phyloP scores from a whole-genome alignment of 1,140 invertebrate species.

The Calycopis cecrops region DNA sequence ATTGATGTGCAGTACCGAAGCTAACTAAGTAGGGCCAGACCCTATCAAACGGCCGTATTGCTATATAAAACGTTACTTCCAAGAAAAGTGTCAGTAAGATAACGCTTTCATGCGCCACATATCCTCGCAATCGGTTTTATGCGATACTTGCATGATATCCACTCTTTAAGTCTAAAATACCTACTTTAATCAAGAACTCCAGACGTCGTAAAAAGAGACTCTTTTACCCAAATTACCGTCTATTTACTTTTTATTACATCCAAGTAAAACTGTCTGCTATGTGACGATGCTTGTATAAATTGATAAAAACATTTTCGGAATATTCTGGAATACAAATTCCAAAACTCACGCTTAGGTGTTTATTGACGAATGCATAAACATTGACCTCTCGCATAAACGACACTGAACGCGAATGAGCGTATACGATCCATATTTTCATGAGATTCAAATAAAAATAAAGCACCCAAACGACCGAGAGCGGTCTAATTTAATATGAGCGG shows the following conservation, averaged over 20 bases:
- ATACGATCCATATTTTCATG: constrained; percentile 68
- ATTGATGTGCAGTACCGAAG: too few species aligned
- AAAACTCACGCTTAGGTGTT: constrained; percentile 32
- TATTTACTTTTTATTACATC: constrained; percentile 39
- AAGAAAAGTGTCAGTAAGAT: constrained; percentile 22
- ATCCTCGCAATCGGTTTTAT: constrained; percentile 48
- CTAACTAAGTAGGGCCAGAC: too few species aligned
- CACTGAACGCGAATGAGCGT: constrained; percentile 51
- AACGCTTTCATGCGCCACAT: constrained; percentile 37
- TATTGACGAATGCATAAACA: constrained; percentile 71
- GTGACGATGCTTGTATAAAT: too few species aligned
- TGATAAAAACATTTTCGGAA: too few species aligned
- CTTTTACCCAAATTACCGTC: constrained; percentile 50
- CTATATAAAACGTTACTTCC: neutral
- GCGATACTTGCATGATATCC: constrained; percentile 51
- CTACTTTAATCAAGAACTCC: constrained; percentile 40
- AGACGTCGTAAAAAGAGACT: constrained; percentile 45
- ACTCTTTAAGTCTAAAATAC: constrained; percentile 43
- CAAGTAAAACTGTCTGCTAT: neutral
- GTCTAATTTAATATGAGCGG: constrained; percentile 70
- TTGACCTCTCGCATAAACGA: constrained; percentile 53
- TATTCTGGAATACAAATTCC: too few species aligned
- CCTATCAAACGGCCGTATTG: too few species aligned
- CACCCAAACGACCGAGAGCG: constrained; percentile 49
- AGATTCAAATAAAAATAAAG: constrained; percentile 71